Percentiles rank a stretch among this genome's conserved stretches.
phyloP scores from a whole-genome alignment of 2,113 vertebrate genomes.

The Oxyruncus cristatus region DNA sequence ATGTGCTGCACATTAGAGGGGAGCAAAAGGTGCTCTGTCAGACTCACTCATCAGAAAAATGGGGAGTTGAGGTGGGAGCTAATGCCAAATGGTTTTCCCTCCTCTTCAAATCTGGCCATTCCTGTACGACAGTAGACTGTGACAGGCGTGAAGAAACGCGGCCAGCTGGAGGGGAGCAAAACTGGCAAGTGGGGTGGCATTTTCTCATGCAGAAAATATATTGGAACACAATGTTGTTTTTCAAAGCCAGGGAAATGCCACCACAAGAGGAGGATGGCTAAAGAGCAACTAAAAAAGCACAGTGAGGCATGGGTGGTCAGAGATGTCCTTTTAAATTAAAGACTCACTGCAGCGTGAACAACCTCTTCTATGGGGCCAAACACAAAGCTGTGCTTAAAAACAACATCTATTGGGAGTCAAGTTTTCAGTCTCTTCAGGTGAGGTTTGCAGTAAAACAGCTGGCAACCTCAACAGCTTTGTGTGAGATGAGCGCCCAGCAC shows the following conservation, averaged over 20 bases:
- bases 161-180: conserved; percentile 47
- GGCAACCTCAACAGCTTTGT: not conserved
- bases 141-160: not conserved
- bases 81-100: not conserved
- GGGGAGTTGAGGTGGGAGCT: not conserved
- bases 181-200: not conserved
- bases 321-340: not conserved
- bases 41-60: not conserved
- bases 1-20: rapidly evolving
- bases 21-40: not conserved
- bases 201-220: conserved; percentile 23
- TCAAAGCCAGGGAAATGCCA: not conserved
- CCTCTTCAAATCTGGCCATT: not conserved
- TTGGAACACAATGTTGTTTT: conserved; percentile 17
- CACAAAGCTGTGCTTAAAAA: not conserved
- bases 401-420: not conserved
- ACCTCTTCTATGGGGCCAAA: rapidly evolving
- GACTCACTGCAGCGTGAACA: not conserved
- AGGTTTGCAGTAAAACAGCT: not conserved
- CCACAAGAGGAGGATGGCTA: not conserved
- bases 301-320: rapidly evolving
- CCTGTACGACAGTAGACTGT: not conserved
- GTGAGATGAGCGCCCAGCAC: not conserved
- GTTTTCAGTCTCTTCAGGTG: not conserved
- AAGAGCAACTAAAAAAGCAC: not conserved